These are phyloP conservation scores for Catocala nupta DNA, from an alignment of 2,888 invertebrate species.

Conservation along the genomic window DNA sequence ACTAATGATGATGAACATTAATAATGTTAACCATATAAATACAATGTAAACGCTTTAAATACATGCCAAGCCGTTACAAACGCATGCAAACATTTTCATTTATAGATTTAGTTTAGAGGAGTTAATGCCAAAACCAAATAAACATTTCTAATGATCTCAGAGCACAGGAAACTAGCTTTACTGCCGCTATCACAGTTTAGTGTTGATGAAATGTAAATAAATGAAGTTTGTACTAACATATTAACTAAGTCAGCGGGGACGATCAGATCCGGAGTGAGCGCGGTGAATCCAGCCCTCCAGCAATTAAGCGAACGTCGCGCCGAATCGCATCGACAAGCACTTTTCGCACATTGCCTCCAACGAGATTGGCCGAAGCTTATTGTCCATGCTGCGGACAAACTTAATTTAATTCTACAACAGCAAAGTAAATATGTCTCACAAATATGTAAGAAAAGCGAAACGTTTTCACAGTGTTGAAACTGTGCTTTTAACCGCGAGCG, in stretches of 20 bases:
- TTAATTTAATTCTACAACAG: slow-evolving; percentile 3
- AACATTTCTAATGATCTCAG: slow-evolving; percentile 46
- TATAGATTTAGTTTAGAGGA: slow-evolving; percentile 3
- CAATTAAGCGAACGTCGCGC: slow-evolving; percentile 90
- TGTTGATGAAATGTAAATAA: slow-evolving; percentile 2
- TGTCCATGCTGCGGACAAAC: slow-evolving; percentile 87
- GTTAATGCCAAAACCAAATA: slow-evolving; percentile 9
- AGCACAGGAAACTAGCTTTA: background rate
- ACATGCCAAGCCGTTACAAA: background rate
- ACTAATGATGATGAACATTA: no score
- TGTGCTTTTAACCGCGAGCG: no score
- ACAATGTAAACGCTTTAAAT: background rate
- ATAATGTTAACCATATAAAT: no score
- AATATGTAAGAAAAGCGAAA: no score
- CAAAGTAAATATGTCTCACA: no score
- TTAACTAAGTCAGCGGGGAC: slow-evolving; percentile 89
- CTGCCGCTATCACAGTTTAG: background rate
- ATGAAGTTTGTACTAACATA: slow-evolving; percentile 80
- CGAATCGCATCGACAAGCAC: slow-evolving; percentile 89
- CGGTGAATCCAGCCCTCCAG: slow-evolving; percentile 88
- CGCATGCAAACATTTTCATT: background rate
- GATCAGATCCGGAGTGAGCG: slow-evolving; percentile 88
- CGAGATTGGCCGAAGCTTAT: slow-evolving; percentile 87
- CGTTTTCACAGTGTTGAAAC: no score
- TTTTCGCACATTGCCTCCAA: slow-evolving; percentile 89